Conservation (phyloP, 2,797 vertebrate species). For the Sebastolobus alascanus region DNA sequence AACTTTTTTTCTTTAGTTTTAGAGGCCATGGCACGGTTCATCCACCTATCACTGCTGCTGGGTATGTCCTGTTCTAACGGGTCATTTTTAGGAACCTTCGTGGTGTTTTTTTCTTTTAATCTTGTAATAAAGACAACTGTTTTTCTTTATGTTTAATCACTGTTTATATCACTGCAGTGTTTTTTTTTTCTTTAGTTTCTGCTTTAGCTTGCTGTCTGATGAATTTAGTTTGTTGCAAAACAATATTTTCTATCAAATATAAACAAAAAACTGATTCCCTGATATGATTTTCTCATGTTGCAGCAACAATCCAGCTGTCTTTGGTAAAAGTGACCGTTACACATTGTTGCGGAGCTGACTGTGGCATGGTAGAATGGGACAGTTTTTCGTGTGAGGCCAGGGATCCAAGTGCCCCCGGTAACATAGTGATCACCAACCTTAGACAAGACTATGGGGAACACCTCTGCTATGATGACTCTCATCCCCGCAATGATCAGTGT, state of each 20-base stretch:
- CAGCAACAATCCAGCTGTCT: background rate
- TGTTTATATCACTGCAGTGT: background rate
- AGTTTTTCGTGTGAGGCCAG: too few species aligned
- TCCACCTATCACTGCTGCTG: background rate
- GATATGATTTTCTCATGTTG: background rate
- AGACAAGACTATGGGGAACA: accelerated
- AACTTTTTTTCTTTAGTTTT: background rate
- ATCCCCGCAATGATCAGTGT: accelerated
- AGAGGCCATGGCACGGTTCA: constrained; percentile 5
- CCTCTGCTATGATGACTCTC: accelerated
- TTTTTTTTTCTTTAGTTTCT: too few species aligned
- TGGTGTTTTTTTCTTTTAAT: too few species aligned
- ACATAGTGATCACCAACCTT: accelerated
- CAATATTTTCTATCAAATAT: background rate
- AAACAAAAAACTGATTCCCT: background rate
- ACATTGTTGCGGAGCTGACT: too few species aligned
- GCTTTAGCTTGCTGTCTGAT: too few species aligned
- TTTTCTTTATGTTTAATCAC: background rate
- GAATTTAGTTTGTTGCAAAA: background rate
- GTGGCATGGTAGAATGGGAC: too few species aligned
- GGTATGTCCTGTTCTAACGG: background rate
- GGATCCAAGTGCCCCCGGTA: too few species aligned
- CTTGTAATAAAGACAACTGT: background rate
- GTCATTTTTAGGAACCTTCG: too few species aligned
- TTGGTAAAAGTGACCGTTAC: background rate